These are phyloP conservation scores for Addax nasomaculatus DNA, from an alignment of 2,113 vertebrate species.

Conservation along the genomic window DNA sequence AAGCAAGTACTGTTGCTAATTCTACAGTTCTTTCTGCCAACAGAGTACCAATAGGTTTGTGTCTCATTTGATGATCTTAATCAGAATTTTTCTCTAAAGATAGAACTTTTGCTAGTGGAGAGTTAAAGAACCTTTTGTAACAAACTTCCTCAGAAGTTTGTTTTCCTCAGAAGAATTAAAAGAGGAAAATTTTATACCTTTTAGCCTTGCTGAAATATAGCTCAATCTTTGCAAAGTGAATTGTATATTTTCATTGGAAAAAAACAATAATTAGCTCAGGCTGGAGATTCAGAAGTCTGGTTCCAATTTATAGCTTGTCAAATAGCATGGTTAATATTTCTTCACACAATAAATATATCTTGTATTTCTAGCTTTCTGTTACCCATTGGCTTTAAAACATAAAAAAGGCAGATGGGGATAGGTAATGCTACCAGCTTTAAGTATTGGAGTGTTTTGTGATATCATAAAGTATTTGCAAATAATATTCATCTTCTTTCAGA, in stretches of 20 bases:
- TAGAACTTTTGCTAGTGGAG: background rate
- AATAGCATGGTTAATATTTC: constrained; percentile 23
- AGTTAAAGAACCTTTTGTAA: background rate
- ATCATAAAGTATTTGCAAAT: background rate
- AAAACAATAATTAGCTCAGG: constrained; percentile 36
- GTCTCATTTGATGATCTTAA: background rate
- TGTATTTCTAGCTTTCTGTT: constrained; percentile 18
- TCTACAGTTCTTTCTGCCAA: background rate
- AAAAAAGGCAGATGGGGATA: background rate
- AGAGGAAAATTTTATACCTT: background rate
- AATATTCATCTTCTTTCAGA: background rate
- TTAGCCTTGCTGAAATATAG: constrained; percentile 13
- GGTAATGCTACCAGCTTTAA: background rate
- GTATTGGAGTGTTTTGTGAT: background rate
- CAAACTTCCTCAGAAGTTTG: background rate
- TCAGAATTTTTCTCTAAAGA: background rate
- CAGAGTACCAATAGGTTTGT: background rate
- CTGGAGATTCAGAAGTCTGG: background rate
- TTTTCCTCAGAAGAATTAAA: background rate
- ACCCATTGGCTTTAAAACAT: background rate
- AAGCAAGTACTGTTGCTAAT: background rate
- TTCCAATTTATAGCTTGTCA: constrained; percentile 27
- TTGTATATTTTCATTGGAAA: constrained; percentile 49
- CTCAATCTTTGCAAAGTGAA: constrained; percentile 37
- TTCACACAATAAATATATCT: background rate